Percentiles rank a stretch among this genome's conserved stretches.
Evolutionary conservation across 1,140 invertebrate species (phyloP).

Genomic region (Vanessa atalanta): DNA sequence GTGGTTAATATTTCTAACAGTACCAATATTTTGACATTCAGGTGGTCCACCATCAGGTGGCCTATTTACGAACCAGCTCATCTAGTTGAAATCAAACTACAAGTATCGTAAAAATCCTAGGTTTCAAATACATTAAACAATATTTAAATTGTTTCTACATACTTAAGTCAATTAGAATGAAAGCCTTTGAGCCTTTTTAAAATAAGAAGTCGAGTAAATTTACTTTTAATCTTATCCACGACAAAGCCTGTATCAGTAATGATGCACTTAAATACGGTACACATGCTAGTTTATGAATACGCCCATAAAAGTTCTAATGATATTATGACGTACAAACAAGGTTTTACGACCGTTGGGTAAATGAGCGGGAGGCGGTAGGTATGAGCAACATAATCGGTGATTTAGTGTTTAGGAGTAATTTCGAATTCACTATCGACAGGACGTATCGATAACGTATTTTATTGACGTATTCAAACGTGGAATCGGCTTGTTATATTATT

Average conservation of each 20-base stretch:
- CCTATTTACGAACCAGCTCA: too few species aligned
- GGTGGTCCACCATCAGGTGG: too few species aligned
- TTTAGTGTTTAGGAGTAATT: constrained; percentile 23
- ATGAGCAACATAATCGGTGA: constrained; percentile 42
- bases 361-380: constrained; percentile 46
- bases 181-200: constrained; percentile 53
- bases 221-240: constrained; percentile 64
- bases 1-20: too few species aligned
- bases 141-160: background rate
- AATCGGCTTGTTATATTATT: background rate
- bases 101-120: too few species aligned
- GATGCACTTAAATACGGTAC: constrained; percentile 58
- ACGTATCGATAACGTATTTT: background rate
- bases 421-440: constrained; percentile 2
- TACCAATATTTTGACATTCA: too few species aligned
- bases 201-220: constrained; percentile 56
- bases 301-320: constrained; percentile 58
- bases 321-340: constrained; percentile 61
- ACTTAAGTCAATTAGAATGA: constrained; percentile 60
- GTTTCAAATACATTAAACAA: background rate
- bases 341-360: constrained; percentile 44
- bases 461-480: background rate
- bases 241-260: constrained; percentile 62
- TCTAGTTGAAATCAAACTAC: too few species aligned
- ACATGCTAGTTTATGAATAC: constrained; percentile 61